phyloP scores from a whole-genome alignment of 2,888 invertebrate genomes.

The Acrobasis repandana region DNA sequence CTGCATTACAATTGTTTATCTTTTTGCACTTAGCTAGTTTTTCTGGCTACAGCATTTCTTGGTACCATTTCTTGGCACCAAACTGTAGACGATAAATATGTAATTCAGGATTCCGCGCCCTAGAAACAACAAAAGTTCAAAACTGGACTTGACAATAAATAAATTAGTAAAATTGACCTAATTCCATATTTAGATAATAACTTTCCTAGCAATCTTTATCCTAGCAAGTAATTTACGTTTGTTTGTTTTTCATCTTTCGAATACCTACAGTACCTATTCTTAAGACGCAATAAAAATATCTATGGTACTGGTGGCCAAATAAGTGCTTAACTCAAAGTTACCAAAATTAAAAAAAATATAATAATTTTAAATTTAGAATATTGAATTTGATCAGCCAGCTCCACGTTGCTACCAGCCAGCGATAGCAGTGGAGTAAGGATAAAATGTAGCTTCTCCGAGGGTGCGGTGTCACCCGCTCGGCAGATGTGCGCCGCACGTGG shows the following conservation, averaged over 20 bases:
- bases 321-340: too few species aligned
- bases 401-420: slow-evolving; percentile 8
- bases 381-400: not conserved
- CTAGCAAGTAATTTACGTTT: too few species aligned
- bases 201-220: too few species aligned
- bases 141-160: slow-evolving; percentile 1
- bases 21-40: not conserved
- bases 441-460: slow-evolving; percentile 47
- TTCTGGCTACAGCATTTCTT: too few species aligned
- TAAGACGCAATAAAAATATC: too few species aligned
- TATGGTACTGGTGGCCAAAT: too few species aligned
- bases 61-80: not conserved
- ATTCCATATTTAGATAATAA: not conserved
- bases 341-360: too few species aligned
- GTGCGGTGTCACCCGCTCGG: slow-evolving; percentile 53
- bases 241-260: too few species aligned
- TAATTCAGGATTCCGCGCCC: slow-evolving; percentile 17
- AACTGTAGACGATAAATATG: not conserved
- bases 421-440: slow-evolving; percentile 28
- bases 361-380: not conserved
- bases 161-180: slow-evolving; percentile 1
- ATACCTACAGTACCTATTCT: too few species aligned
- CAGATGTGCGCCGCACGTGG: slow-evolving; percentile 71
- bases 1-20: not conserved
- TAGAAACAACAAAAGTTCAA: slow-evolving; percentile 5